A percentile compares a stretch with the other conserved stretches of the same genome.
phyloP scores from a whole-genome alignment of 2,888 invertebrate species.

The Lepidocyrtoides sp. region DNA sequence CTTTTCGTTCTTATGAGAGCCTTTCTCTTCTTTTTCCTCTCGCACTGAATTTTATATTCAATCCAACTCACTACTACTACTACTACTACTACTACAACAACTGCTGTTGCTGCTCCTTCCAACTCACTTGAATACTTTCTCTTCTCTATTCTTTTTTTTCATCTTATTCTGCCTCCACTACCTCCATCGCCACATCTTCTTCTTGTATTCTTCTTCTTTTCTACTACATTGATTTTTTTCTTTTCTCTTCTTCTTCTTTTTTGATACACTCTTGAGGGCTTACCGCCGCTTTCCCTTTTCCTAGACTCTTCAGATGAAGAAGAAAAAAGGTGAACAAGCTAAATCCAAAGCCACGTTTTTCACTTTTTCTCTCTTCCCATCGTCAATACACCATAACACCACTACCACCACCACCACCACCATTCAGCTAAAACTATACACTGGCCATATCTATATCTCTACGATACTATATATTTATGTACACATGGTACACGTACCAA shows the following conservation, averaged over 20 bases:
- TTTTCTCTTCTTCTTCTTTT: slow-evolving; percentile 49
- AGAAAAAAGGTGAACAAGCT: slow-evolving; percentile 74
- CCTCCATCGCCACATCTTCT: slow-evolving; percentile 11
- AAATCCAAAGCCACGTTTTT: slow-evolving; percentile 61
- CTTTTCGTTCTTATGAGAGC: slow-evolving; percentile 21
- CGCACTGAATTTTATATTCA: slow-evolving; percentile 58
- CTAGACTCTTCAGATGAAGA: slow-evolving; percentile 35
- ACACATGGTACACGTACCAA: too few relatives aligned
- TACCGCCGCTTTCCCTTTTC: slow-evolving; percentile 58
- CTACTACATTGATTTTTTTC: slow-evolving; percentile 76
- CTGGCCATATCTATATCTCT: too few relatives aligned
- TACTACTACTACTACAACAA: background rate
- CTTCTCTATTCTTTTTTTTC: slow-evolving; percentile 7
- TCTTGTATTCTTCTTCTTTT: slow-evolving; percentile 54
- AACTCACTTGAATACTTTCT: slow-evolving; percentile 30
- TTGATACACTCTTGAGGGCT: slow-evolving; percentile 79
- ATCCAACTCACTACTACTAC: too few relatives aligned
- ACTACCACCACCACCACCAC: too few relatives aligned
- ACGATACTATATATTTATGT: too few relatives aligned
- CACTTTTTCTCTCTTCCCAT: background rate
- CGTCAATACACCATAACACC: background rate
- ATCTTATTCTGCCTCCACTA: background rate
- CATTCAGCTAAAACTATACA: too few relatives aligned
- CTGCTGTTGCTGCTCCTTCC: background rate
- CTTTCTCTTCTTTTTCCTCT: slow-evolving; percentile 32